Base-by-base conservation (phyloP, 2,797 vertebrate genomes). In the Sebastes itinus region DNA sequence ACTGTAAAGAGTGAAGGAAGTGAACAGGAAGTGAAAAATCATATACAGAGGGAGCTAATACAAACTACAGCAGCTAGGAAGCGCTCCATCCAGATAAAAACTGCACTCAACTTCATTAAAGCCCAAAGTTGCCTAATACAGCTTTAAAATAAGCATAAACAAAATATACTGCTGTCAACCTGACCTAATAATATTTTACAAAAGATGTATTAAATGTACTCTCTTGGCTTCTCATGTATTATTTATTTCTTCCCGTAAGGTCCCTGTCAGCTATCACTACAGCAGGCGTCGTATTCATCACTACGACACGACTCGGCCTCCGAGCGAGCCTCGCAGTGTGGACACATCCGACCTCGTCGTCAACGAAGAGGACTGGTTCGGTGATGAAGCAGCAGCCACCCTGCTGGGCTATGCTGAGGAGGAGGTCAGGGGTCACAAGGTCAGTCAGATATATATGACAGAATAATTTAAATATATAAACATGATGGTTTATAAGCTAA, bases 301-400 rank as follows among this genome's bases (percentile, higher is more conserved):
- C 92, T 83, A 97, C 93, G 80, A 96, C 93, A 27, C 49, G 49
- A 30, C 91, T 42, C 77, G 92, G 3, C 77, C 28, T 6, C 72
- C 88, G 58, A 96, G 85, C n/a, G 95, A 96, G 60, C 81, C 89
- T 69, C 93, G 94, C 67, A 78, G 96, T 0, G 96, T 98, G 25
- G 98, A 99, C 92, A 99, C 98, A 2, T 97, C 97, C 0, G 98
- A 98, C 86, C 71, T 99, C n/a, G 94, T 87, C 5, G 84, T 87
- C 82, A 87, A 33, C 0, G 42, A 94, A 35, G 95, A 96, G 6
- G 95, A 97, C 33, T 94, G 97, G 87, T 96, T 95, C 88, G 87
- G 92, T 18, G 96, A 98, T 33, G 93, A 97, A 85, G 93, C 97
- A 8, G 88, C 80, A 82, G 91, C 96, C 35, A 97, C 97, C 1